Conservation (phyloP, 2,797 vertebrate genomes). For the Aldrovandia affinis region DNA sequence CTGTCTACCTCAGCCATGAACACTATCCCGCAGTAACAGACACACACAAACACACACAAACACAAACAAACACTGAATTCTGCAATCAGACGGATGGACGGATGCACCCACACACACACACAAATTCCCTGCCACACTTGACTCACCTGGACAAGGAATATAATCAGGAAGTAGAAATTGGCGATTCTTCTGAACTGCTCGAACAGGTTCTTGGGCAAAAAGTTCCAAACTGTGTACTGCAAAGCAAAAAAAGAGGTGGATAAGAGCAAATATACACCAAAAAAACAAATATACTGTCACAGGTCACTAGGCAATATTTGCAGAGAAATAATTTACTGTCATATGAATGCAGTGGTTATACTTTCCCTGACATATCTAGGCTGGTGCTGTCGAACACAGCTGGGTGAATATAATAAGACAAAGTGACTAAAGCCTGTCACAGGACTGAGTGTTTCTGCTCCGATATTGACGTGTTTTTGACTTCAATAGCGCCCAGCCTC, state of each 20-base stretch:
- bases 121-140: neutral
- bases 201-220: constrained; percentile 33
- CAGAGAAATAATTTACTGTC: neutral
- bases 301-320: neutral
- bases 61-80: neutral
- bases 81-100: neutral
- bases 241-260: constrained; percentile 4
- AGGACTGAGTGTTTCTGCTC: constrained; percentile 44
- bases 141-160: constrained; percentile 34
- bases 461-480: constrained; percentile 40
- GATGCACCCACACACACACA: no score
- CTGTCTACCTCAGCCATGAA: neutral
- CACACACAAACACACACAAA: constrained; percentile 4
- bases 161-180: constrained; percentile 25
- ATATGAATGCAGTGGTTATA: neutral
- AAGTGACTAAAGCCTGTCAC: neutral
- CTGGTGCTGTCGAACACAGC: neutral
- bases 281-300: neutral
- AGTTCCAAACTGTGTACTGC: constrained; percentile 33
- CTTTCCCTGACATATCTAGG: neutral
- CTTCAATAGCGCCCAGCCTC: constrained; percentile 50
- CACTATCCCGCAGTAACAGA: constrained; percentile 17
- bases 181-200: constrained; percentile 36
- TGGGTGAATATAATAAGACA: neutral
- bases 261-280: neutral